phyloP scores from a whole-genome alignment of 2,888 invertebrate species.

The Hermaeophaga mercurialis region DNA sequence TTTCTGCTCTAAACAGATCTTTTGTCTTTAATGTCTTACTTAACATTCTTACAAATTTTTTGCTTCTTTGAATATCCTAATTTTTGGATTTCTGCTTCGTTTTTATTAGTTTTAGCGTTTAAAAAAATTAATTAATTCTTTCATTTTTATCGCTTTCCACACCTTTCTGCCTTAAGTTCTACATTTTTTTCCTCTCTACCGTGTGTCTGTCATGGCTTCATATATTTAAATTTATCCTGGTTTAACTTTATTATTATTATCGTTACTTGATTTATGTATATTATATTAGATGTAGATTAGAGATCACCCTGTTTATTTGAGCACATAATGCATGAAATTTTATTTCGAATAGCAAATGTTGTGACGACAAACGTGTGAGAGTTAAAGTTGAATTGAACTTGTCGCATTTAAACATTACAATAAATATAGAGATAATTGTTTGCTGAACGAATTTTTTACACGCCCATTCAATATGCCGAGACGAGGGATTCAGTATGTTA shows the following conservation, averaged over 20 bases:
- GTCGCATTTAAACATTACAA: slow-evolving; percentile 23
- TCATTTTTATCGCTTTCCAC: too few relatives aligned
- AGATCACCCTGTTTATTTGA: slow-evolving; percentile 11
- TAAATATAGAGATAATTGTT: slow-evolving; percentile 21
- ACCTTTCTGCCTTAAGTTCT: too few relatives aligned
- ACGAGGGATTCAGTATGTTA: background rate
- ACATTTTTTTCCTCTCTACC: too few relatives aligned
- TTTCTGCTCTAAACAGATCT: too few relatives aligned
- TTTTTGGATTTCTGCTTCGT: too few relatives aligned
- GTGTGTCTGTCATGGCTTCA: too few relatives aligned
- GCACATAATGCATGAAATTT: slow-evolving; percentile 22
- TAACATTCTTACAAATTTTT: too few relatives aligned
- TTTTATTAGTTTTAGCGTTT: too few relatives aligned
- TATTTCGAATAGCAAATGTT: slow-evolving; percentile 17
- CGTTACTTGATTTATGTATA: slow-evolving; percentile 4
- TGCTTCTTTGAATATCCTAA: too few relatives aligned
- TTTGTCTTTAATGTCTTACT: too few relatives aligned
- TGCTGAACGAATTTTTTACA: slow-evolving; percentile 22
- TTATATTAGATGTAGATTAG: background rate
- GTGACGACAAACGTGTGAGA: slow-evolving; percentile 15
- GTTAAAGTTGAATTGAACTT: slow-evolving; percentile 19
- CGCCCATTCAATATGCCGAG: slow-evolving; percentile 21
- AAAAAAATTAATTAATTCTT: too few relatives aligned
- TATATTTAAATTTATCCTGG: background rate
- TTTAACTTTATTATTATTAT: too few relatives aligned